Conservation (phyloP, 2,113 vertebrate genomes). For the Raja brachyura region DNA sequence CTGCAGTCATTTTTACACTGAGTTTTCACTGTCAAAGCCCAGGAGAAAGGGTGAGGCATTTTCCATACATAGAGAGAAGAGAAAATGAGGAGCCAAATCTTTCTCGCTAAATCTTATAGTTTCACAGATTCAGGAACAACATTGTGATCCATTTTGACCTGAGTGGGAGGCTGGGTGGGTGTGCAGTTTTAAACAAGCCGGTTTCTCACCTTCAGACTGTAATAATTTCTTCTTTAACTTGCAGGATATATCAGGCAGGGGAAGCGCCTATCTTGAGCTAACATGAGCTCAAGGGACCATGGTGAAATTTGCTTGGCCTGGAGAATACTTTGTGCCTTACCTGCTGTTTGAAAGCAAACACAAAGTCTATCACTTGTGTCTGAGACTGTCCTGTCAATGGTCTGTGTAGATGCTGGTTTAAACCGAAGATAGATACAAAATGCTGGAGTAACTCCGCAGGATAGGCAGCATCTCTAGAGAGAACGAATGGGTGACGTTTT, state of each 20-base stretch:
- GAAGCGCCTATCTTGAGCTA: neutral
- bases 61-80: neutral
- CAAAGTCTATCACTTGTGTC: neutral
- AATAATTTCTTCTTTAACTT: neutral
- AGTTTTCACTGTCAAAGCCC: neutral
- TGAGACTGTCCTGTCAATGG: neutral
- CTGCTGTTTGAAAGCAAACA: neutral
- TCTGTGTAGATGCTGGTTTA: too few relatives aligned
- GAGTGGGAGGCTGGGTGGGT: neutral
- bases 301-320: neutral
- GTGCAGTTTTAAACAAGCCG: neutral
- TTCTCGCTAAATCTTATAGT: neutral
- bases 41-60: neutral
- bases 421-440: too few relatives aligned
- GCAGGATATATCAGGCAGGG: neutral
- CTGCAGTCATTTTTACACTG: neutral
- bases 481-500: too few relatives aligned
- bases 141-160: neutral
- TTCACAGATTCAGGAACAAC: neutral
- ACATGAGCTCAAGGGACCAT: neutral
- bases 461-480: too few relatives aligned
- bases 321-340: neutral
- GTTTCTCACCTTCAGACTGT: neutral
- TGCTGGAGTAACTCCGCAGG: too few relatives aligned
- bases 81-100: neutral